Conservation (phyloP, 2,888 invertebrate species). For the Prostheceraeus crozeri region DNA sequence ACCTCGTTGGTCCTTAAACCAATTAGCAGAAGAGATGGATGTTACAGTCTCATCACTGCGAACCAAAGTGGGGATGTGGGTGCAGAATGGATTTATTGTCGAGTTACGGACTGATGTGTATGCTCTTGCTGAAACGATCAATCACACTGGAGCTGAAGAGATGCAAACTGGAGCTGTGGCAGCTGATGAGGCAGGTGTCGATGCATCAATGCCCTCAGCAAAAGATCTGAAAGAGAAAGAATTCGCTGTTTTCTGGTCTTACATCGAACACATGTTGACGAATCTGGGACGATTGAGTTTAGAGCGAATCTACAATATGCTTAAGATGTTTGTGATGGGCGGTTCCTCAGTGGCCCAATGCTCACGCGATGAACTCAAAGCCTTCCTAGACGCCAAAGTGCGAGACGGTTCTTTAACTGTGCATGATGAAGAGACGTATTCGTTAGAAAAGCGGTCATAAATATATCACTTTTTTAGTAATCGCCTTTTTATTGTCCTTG, state of each 20-base stretch:
- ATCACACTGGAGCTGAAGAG: slow-evolving; percentile 43
- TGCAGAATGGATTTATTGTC: slow-evolving; percentile 76
- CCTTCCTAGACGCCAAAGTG: slow-evolving; percentile 32
- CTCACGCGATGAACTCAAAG: slow-evolving; percentile 24
- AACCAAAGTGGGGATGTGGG: slow-evolving; percentile 84
- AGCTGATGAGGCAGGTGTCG: slow-evolving; percentile 75
- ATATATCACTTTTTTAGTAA: too few species aligned
- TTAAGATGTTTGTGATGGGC: slow-evolving; percentile 69
- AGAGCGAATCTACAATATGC: slow-evolving; percentile 87
- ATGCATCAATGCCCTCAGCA: slow-evolving; percentile 85
- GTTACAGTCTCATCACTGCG: slow-evolving; percentile 76
- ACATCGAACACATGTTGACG: slow-evolving; percentile 90
- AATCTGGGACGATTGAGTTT: slow-evolving; percentile 75
- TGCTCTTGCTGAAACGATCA: slow-evolving; percentile 52
- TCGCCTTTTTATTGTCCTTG: too few species aligned
- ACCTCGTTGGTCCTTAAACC: too few species aligned
- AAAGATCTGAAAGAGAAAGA: slow-evolving; percentile 89
- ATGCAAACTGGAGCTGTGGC: slow-evolving; percentile 52
- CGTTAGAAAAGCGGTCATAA: too few species aligned
- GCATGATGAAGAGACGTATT: too few species aligned
- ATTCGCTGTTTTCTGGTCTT: slow-evolving; percentile 78
- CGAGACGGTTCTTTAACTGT: too few species aligned
- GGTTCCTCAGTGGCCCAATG: slow-evolving; percentile 7
- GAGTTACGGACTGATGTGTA: slow-evolving; percentile 71
- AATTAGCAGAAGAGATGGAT: slow-evolving; percentile 73